These are phyloP conservation scores for Cydia fagiglandana DNA, from an alignment of 1,140 invertebrate species.

Conservation along the genomic window DNA sequence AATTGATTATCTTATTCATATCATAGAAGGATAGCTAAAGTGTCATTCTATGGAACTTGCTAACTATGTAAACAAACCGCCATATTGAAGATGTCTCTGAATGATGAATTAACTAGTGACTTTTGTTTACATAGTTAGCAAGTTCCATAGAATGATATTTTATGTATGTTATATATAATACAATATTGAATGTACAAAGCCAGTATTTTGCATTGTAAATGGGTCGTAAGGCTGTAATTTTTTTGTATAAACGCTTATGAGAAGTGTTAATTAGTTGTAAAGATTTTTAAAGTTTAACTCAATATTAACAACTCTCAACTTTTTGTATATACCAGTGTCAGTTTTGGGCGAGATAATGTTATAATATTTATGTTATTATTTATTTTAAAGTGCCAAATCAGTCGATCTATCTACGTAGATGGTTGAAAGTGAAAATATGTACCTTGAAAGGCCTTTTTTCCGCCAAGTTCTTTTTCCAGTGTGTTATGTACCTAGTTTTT, in stretches of 20 bases:
- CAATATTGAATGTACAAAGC: conserved; percentile 19
- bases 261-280: conserved; percentile 29
- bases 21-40: neutral
- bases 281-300: neutral
- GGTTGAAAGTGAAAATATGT: too few relatives aligned
- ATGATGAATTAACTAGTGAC: too few relatives aligned
- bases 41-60: too few relatives aligned
- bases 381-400: neutral
- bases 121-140: too few relatives aligned
- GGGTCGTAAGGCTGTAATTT: neutral
- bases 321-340: conserved; percentile 14
- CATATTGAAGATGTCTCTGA: too few relatives aligned
- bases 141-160: too few relatives aligned
- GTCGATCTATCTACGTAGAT: neutral
- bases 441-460: too few relatives aligned
- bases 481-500: too few relatives aligned
- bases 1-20: conserved; percentile 1
- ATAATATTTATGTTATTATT: conserved; percentile 29
- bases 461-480: too few relatives aligned
- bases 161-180: conserved; percentile 14
- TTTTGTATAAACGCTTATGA: conserved; percentile 30
- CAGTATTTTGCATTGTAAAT: conserved; percentile 27
- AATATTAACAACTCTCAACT: conserved; percentile 1
- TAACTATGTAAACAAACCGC: too few relatives aligned
- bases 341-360: neutral